These are phyloP conservation scores for Hydropsyche tenuis DNA, from an alignment of 1,140 invertebrate species.

Conservation along the genomic window DNA sequence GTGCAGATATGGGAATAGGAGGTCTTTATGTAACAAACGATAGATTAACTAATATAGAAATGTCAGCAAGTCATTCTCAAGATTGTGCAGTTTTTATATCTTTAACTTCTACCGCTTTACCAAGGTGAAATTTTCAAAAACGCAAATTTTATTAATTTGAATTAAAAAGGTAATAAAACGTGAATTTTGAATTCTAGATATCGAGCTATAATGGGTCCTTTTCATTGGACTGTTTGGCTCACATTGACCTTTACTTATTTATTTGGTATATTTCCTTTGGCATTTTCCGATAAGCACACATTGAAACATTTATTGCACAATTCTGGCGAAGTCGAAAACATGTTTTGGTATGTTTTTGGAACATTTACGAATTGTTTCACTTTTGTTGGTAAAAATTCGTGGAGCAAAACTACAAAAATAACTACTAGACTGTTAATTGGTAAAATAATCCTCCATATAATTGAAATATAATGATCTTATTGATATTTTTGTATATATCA, in stretches of 20 bases:
- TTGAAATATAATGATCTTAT: background rate
- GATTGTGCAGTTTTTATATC: constrained; percentile 80
- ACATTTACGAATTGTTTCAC: constrained; percentile 82
- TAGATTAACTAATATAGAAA: constrained; percentile 62
- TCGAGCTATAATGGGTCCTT: constrained; percentile 80
- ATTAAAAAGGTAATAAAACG: background rate
- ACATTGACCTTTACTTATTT: constrained; percentile 72
- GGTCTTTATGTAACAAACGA: constrained; percentile 71
- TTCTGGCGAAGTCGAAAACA: constrained; percentile 73
- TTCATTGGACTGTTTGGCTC: constrained; percentile 78
- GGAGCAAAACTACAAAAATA: constrained; percentile 71
- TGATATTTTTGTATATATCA: background rate
- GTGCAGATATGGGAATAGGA: constrained; percentile 69
- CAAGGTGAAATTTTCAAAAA: constrained; percentile 62
- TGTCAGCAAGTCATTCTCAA: constrained; percentile 67
- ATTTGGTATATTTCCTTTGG: constrained; percentile 73
- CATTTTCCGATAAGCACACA: constrained; percentile 72
- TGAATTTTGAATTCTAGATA: constrained; percentile 62
- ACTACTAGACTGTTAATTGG: constrained; percentile 74
- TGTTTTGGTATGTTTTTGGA: constrained; percentile 82
- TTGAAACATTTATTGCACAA: constrained; percentile 68
- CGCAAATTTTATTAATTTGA: too few relatives aligned
- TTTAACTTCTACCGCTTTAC: constrained; percentile 73
- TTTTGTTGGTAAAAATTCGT: constrained; percentile 71
- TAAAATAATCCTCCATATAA: constrained; percentile 53